phyloP scores from a whole-genome alignment of 2,113 vertebrate genomes.

The Tricholaema leucomelas region DNA sequence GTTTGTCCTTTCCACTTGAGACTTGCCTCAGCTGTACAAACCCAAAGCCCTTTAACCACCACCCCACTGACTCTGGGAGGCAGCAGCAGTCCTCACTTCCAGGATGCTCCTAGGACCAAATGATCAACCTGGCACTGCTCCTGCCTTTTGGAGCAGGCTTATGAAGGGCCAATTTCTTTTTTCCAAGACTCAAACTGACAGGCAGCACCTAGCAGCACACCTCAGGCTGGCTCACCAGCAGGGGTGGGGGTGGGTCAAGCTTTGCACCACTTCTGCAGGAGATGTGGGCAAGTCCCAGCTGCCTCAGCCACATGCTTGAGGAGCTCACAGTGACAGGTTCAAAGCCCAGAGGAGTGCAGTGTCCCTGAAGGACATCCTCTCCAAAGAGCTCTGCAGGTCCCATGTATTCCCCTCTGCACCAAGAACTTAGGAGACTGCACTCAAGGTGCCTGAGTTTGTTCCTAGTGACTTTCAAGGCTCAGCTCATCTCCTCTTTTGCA shows the following conservation, averaged over 20 bases:
- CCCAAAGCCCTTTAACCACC: background rate
- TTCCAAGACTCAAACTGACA: fast-evolving
- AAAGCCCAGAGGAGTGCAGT: background rate
- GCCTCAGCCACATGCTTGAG: background rate
- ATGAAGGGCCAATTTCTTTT: background rate
- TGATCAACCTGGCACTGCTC: too few species aligned
- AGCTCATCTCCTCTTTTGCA: background rate
- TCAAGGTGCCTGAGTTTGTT: background rate
- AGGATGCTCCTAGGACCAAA: background rate
- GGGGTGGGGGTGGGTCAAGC: background rate
- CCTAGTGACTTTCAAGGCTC: background rate
- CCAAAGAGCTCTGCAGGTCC: background rate
- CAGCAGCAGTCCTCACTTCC: background rate
- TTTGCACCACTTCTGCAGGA: background rate
- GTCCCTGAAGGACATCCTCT: background rate
- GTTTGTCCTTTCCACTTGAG: background rate
- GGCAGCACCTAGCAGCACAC: background rate
- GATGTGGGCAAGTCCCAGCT: background rate
- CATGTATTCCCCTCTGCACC: fast-evolving
- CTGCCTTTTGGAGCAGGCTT: background rate
- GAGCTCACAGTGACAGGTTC: background rate
- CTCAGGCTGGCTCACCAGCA: background rate
- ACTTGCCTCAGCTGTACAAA: background rate
- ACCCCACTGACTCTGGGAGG: background rate
- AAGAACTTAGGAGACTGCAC: background rate